These are phyloP conservation scores for Plumapathes pennacea DNA, from an alignment of 92 coral and sea anemone genomes.

Conservation along the genomic window DNA sequence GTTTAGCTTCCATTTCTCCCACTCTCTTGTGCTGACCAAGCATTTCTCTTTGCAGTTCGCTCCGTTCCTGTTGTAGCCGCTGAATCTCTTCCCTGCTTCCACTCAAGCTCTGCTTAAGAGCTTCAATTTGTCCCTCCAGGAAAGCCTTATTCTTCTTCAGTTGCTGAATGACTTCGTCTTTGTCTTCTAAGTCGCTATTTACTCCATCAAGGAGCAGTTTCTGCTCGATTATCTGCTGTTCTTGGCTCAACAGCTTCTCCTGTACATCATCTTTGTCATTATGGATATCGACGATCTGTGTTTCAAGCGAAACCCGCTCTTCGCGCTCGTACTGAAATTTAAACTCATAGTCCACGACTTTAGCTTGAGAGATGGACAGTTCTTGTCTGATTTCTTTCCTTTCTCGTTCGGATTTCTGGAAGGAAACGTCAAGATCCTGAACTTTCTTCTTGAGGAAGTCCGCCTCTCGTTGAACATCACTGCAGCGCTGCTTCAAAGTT, in stretches of 20 bases:
- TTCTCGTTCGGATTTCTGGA: constrained; percentile 67
- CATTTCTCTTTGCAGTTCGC: constrained; percentile 61
- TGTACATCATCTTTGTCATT: constrained; percentile 21
- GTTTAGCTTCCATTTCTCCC: constrained; percentile 68
- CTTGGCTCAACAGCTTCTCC: constrained; percentile 38
- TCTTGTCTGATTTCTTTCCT: constrained; percentile 66
- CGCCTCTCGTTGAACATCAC: constrained; percentile 50
- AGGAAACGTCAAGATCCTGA: constrained; percentile 60
- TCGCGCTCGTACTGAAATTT: constrained; percentile 65
- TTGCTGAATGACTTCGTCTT: constrained; percentile 67
- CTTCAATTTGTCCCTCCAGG: constrained; percentile 72
- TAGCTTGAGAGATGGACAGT: constrained; percentile 37
- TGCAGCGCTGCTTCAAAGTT: constrained; percentile 50
- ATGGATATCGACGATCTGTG: constrained; percentile 20
- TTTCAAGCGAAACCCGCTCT: constrained; percentile 37
- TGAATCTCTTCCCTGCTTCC: constrained; percentile 63
- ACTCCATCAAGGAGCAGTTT: constrained; percentile 62
- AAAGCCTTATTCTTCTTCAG: constrained; percentile 64
- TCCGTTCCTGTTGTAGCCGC: constrained; percentile 59
- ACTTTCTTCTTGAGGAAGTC: constrained; percentile 42
- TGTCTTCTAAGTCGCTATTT: constrained; percentile 60
- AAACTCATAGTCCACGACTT: constrained; percentile 65
- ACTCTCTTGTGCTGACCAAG: constrained; percentile 60
- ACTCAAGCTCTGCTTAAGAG: constrained; percentile 61
- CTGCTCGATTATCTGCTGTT: constrained; percentile 57